Evolutionary conservation across 2,888 invertebrate species (phyloP).

Genomic region (Hydroisotoma schaefferi): DNA sequence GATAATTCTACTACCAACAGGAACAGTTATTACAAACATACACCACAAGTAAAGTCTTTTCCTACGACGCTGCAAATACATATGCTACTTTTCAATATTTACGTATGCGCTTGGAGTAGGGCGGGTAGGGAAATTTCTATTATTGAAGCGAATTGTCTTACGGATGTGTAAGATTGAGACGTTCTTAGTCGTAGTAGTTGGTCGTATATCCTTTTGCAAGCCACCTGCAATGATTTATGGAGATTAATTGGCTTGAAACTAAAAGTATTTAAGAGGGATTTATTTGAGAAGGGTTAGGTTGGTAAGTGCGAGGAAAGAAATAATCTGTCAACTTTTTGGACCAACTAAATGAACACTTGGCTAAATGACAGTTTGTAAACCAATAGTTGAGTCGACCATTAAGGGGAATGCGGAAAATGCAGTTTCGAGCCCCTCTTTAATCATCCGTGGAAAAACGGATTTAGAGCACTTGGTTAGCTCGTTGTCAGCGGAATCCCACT

Average conservation of each 20-base stretch:
- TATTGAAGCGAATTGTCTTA: no score
- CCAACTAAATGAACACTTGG: no score
- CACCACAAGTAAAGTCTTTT: no score
- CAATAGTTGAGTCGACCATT: constrained; percentile 24
- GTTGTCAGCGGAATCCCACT: background rate
- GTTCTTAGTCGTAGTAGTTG: background rate
- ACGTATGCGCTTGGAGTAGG: background rate
- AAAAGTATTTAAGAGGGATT: background rate
- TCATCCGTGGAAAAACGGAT: background rate
- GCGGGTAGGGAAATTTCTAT: background rate
- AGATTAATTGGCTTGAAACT: background rate
- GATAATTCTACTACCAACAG: no score
- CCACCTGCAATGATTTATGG: no score
- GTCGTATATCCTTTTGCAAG: background rate
- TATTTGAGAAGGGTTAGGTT: background rate
- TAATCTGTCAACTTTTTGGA: constrained; percentile 1
- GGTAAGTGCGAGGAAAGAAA: background rate
- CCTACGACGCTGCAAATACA: background rate
- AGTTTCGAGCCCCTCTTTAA: background rate
- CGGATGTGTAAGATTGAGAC: no score
- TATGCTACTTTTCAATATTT: no score
- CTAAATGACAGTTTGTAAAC: constrained; percentile 24
- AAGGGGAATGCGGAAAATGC: constrained; percentile 36
- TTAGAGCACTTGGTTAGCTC: background rate
- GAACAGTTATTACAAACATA: no score